These are phyloP conservation scores for Pavo muticus DNA, from an alignment of 2,113 vertebrate genomes.

Conservation along the genomic window DNA sequence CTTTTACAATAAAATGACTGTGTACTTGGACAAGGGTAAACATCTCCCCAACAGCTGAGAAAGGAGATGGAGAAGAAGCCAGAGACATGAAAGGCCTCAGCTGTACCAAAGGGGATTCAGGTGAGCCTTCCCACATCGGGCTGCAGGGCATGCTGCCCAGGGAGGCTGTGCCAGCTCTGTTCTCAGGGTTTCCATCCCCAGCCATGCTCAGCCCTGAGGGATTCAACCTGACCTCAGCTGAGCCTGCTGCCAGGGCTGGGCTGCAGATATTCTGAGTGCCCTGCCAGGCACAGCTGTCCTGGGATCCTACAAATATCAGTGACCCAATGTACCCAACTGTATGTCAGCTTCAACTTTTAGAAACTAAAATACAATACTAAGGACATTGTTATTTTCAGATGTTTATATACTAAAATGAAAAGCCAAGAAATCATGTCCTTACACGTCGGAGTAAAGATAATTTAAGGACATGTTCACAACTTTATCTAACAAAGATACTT, in stretches of 20 bases:
- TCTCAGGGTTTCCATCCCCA: neutral
- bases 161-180: accelerated
- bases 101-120: neutral
- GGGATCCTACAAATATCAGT: neutral
- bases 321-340: neutral
- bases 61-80: neutral
- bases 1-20: neutral
- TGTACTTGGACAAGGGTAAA: neutral
- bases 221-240: neutral
- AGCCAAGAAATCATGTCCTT: neutral
- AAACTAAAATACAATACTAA: neutral
- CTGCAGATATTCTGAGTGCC: neutral
- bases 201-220: neutral
- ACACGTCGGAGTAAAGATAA: neutral
- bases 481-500: neutral
- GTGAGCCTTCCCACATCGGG: neutral
- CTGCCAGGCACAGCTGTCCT: neutral
- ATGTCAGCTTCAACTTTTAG: neutral
- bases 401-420: neutral
- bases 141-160: accelerated
- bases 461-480: neutral
- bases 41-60: neutral
- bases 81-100: neutral
- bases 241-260: neutral
- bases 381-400: neutral